Evolutionary conservation across 2,113 vertebrate genomes (phyloP).

Genomic region (Cichladusa arquata): DNA sequence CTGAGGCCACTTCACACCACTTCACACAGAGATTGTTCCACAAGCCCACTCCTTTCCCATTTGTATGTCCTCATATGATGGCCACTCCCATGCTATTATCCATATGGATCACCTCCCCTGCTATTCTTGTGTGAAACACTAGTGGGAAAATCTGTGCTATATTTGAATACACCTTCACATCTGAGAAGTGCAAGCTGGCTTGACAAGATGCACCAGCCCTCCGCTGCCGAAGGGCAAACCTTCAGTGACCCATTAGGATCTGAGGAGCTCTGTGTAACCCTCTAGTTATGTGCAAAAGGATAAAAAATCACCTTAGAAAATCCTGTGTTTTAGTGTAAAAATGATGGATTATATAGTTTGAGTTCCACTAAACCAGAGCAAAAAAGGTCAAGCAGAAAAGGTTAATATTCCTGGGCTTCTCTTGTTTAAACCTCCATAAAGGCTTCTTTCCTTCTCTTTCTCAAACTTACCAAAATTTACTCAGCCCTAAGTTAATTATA

Average conservation of each 20-base stretch:
- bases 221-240: neutral
- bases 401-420: slow-evolving; percentile 27
- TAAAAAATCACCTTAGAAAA: neutral
- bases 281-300: neutral
- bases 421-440: slow-evolving; percentile 43
- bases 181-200: neutral
- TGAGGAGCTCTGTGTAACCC: neutral
- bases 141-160: neutral
- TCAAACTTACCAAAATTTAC: slow-evolving; percentile 55
- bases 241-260: neutral
- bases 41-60: neutral
- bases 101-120: neutral
- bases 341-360: neutral
- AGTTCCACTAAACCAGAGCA: neutral
- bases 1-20: neutral
- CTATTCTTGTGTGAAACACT: neutral
- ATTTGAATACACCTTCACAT: neutral
- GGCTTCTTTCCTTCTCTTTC: slow-evolving; percentile 26
- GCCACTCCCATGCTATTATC: neutral
- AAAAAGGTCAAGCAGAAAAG: neutral
- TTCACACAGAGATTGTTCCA: neutral
- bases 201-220: neutral
- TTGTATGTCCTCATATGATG: neutral
- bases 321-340: neutral
- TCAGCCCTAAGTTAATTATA: slow-evolving; percentile 63